A percentile compares a stretch with the other conserved stretches of the same genome.
Evolutionary conservation across 2,113 vertebrate species (phyloP).

Genomic region (Tragelaphus buxtoni): DNA sequence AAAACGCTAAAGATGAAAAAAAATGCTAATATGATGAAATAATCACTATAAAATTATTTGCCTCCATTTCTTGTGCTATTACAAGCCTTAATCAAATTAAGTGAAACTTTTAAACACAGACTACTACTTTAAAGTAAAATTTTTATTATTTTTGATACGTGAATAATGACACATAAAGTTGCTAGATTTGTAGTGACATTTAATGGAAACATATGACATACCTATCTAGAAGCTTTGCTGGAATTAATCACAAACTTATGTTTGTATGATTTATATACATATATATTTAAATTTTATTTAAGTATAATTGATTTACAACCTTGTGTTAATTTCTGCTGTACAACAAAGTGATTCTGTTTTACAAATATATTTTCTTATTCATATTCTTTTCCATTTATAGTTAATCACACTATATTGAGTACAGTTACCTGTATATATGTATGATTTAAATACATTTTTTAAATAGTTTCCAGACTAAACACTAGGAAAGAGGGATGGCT

Average conservation of each 20-base stretch:
- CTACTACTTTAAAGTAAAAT: background rate
- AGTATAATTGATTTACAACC: background rate
- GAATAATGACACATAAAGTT: background rate
- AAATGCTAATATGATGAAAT: slow-evolving; percentile 26
- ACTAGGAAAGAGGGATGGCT: background rate
- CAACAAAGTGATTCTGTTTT: background rate
- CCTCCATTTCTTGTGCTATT: background rate
- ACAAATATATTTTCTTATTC: background rate
- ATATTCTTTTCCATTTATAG: background rate
- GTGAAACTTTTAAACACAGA: background rate
- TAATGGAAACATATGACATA: background rate
- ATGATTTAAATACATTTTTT: background rate
- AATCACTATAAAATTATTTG: slow-evolving; percentile 1
- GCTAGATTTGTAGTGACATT: background rate
- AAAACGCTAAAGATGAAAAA: slow-evolving; percentile 24
- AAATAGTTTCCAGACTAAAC: background rate
- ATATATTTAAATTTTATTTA: background rate
- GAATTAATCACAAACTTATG: background rate
- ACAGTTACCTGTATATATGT: background rate
- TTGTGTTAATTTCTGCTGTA: background rate
- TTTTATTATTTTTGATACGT: background rate
- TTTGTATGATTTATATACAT: background rate
- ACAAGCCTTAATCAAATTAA: slow-evolving; percentile 13
- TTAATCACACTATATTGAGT: background rate
- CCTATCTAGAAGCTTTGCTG: background rate